Evolutionary conservation across 2,113 vertebrate species (phyloP).

Genomic region (Spilogale gracilis): DNA sequence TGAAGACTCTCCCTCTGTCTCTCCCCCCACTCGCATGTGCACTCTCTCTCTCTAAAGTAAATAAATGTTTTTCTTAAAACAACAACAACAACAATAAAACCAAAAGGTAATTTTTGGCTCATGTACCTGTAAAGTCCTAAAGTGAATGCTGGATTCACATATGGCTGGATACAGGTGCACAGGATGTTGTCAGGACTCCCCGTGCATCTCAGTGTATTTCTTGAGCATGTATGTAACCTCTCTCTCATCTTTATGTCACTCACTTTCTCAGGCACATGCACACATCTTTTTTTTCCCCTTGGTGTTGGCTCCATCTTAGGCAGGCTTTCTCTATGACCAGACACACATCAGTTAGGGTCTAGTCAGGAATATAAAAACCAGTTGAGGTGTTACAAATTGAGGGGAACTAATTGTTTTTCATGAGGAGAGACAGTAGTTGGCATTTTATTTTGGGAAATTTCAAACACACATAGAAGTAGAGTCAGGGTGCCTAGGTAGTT

Average conservation of each 20-base stretch:
- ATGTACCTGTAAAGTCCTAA: not conserved
- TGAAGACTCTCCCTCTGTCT: not conserved
- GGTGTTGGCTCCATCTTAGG: not conserved
- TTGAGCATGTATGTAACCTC: not conserved
- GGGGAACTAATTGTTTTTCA: not conserved
- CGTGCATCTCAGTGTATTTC: not conserved
- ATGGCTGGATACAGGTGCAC: not conserved
- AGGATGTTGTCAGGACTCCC: not conserved
- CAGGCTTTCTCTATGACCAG: not conserved
- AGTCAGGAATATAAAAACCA: not conserved
- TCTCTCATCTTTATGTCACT: not conserved
- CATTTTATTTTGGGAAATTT: conserved; percentile 5
- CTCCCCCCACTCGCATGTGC: not conserved
- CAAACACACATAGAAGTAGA: not conserved
- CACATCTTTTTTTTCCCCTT: not conserved
- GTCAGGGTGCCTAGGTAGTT: not conserved
- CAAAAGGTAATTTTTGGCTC: not conserved
- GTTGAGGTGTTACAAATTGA: not conserved
- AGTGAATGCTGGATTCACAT: not conserved
- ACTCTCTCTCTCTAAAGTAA: not conserved
- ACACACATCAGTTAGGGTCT: not conserved
- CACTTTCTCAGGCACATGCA: not conserved
- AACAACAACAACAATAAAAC: too few relatives aligned
- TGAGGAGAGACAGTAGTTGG: not conserved
- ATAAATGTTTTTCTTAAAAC: not conserved